Conservation (phyloP, 2,888 invertebrate species). For the Tethea ocularis region DNA sequence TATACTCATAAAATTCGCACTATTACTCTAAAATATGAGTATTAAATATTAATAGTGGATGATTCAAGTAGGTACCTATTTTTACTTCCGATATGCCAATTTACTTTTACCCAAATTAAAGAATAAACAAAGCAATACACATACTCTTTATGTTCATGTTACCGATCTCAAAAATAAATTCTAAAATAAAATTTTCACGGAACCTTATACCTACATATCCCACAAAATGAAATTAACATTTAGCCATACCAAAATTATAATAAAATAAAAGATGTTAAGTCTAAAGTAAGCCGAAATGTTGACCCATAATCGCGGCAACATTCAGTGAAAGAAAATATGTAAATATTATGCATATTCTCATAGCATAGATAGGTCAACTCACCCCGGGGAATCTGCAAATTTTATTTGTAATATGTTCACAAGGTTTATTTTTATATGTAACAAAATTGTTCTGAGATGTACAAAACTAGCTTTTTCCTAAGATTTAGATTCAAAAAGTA, state of each 20-base stretch:
- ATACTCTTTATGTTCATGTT: too few species aligned
- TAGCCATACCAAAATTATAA: background rate
- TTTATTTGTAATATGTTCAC: slow-evolving; percentile 6
- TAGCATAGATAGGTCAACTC: slow-evolving; percentile 7
- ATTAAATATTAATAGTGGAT: too few species aligned
- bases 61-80: too few species aligned
- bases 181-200: background rate
- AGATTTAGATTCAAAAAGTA: too few species aligned
- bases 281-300: background rate
- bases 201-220: background rate
- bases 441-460: background rate
- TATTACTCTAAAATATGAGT: too few species aligned
- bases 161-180: too few species aligned
- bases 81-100: too few species aligned
- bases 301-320: slow-evolving; percentile 4
- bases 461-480: too few species aligned
- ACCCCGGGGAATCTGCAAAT: slow-evolving; percentile 9
- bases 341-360: slow-evolving; percentile 17
- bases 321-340: slow-evolving; percentile 17
- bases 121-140: too few species aligned
- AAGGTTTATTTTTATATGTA: background rate
- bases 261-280: background rate
- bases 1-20: too few species aligned
- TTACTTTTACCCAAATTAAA: too few species aligned
- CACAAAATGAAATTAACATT: background rate